phyloP scores from a whole-genome alignment of 2,888 invertebrate species.

The Meteorus cinctellus region DNA sequence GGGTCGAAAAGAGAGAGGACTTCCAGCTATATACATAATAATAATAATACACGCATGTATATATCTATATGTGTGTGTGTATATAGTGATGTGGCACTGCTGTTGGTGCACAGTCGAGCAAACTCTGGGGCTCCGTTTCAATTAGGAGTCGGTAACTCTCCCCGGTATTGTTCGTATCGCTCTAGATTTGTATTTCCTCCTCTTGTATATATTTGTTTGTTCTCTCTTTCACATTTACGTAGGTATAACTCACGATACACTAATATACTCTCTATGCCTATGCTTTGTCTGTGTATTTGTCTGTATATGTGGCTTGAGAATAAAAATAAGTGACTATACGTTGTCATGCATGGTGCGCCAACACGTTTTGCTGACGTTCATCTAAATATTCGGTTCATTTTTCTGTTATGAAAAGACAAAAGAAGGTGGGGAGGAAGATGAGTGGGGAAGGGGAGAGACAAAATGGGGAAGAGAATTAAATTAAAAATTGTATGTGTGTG shows the following conservation, averaged over 20 bases:
- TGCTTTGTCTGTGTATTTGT: background rate
- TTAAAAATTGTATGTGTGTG: background rate
- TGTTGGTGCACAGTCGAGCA: constrained; percentile 40
- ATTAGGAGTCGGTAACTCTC: constrained; percentile 73
- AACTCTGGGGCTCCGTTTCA: constrained; percentile 68
- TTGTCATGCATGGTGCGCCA: constrained; percentile 41
- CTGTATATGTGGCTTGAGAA: constrained; percentile 19
- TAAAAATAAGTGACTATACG: constrained; percentile 35
- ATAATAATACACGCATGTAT: constrained; percentile 21
- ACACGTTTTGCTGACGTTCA: constrained; percentile 37
- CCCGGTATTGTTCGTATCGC: constrained; percentile 72
- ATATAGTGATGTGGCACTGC: constrained; percentile 9
- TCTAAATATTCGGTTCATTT: constrained; percentile 40
- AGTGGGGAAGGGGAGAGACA: no score
- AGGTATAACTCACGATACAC: constrained; percentile 43
- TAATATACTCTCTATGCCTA: background rate
- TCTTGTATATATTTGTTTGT: constrained; percentile 66
- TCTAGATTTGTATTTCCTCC: constrained; percentile 71
- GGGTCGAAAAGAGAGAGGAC: constrained; percentile 48
- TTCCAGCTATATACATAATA: constrained; percentile 10
- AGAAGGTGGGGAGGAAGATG: no score
- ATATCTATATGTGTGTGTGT: constrained; percentile 22
- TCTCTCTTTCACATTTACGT: constrained; percentile 44
- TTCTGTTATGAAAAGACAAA: background rate
- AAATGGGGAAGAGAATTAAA: no score